phyloP scores from a whole-genome alignment of 2,113 vertebrate genomes.

The Gymnobelideus leadbeateri region DNA sequence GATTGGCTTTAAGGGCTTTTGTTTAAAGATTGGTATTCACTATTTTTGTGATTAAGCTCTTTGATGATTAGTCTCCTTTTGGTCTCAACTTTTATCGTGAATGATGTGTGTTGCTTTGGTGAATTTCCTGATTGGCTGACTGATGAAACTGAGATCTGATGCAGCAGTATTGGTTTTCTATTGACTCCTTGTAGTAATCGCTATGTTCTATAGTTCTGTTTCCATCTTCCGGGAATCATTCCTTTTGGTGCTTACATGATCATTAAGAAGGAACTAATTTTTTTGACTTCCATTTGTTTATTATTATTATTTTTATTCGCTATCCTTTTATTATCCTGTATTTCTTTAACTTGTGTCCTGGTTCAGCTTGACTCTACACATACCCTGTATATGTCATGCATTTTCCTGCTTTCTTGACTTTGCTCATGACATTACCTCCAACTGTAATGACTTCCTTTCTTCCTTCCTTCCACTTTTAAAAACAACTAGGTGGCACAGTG shows the following conservation, averaged over 20 bases:
- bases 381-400: not conserved
- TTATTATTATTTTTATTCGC: not conserved
- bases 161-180: conserved; percentile 49
- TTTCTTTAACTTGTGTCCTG: not conserved
- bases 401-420: not conserved
- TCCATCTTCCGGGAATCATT: conserved; percentile 16
- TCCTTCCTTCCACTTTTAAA: not conserved
- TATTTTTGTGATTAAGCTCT: conserved; percentile 78
- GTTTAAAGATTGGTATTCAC: conserved; percentile 68
- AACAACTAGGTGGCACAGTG: too few relatives aligned
- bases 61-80: conserved; percentile 79
- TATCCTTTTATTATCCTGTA: not conserved
- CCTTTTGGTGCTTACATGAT: conserved; percentile 27
- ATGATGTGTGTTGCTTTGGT: conserved; percentile 60
- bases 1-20: conserved; percentile 73
- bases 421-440: not conserved
- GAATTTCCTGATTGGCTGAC: conserved; percentile 71
- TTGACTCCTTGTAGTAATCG: not conserved
- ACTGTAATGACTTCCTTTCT: not conserved
- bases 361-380: rapidly evolving
- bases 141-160: conserved; percentile 74
- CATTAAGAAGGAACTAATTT: not conserved
- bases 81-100: conserved; percentile 78
- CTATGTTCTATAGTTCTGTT: not conserved
- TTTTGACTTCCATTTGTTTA: not conserved